Percentiles rank a stretch among this genome's conserved stretches.
Evolutionary conservation across 2,797 vertebrate genomes (phyloP).

Genomic region (Uromys caudimaculatus): DNA sequence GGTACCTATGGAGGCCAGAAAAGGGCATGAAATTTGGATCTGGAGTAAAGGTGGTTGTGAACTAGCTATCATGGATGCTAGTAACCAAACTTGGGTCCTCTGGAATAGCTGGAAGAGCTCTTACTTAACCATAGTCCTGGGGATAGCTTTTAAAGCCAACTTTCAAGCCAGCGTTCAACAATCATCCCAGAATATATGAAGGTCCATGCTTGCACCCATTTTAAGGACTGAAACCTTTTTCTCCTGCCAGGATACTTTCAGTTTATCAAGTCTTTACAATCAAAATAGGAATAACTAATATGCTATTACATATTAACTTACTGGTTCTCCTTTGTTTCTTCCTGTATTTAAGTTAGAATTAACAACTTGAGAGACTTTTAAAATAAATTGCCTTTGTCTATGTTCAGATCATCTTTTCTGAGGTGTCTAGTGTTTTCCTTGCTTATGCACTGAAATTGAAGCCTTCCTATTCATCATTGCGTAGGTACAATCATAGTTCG

Average conservation of each 20-base stretch:
- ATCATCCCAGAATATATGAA: slow-evolving; percentile 31
- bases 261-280: slow-evolving; percentile 28
- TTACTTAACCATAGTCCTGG: not conserved
- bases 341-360: slow-evolving; percentile 56
- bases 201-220: slow-evolving; percentile 16
- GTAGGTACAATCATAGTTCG: slow-evolving; percentile 35
- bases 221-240: not conserved
- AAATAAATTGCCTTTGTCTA: not conserved
- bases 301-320: slow-evolving; percentile 16
- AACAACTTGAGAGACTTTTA: slow-evolving; percentile 33
- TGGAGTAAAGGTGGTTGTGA: not conserved
- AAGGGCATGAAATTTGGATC: not conserved
- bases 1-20: not conserved
- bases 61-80: not conserved
- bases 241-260: not conserved
- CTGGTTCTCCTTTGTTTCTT: slow-evolving; percentile 36
- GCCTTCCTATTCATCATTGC: slow-evolving; percentile 37
- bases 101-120: not conserved
- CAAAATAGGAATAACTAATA: slow-evolving; percentile 48
- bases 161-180: slow-evolving; percentile 6
- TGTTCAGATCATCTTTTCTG: slow-evolving; percentile 40
- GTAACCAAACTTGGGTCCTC: not conserved
- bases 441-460: not conserved
- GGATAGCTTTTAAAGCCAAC: not conserved
- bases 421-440: not conserved